Evolutionary conservation across 2,797 vertebrate genomes (phyloP).

Genomic region (Poecilia picta): DNA sequence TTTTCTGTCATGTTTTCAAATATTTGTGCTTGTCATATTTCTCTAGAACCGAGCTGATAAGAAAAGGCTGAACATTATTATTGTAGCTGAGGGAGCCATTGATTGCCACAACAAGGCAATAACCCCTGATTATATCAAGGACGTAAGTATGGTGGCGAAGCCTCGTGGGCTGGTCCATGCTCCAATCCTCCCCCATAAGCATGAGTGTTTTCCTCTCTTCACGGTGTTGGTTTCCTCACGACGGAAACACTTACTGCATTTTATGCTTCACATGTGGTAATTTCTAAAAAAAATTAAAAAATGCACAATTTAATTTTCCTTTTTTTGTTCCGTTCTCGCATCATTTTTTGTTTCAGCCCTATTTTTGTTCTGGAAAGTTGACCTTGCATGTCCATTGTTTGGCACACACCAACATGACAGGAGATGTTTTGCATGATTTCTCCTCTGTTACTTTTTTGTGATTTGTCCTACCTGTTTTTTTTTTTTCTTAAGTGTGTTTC

Average conservation of each 20-base stretch:
- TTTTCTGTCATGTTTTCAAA: slow-evolving; percentile 53
- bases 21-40: slow-evolving; percentile 30
- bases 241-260: not conserved
- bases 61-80: slow-evolving; percentile 98
- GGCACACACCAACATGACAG: slow-evolving; percentile 37
- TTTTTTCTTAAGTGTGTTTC: not conserved
- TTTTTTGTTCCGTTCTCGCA: not conserved
- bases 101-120: slow-evolving; percentile 89
- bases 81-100: slow-evolving; percentile 96
- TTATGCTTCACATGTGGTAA: not conserved
- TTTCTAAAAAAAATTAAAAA: not conserved
- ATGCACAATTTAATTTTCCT: not conserved
- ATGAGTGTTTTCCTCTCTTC: slow-evolving; percentile 10
- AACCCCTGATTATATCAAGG: slow-evolving; percentile 91
- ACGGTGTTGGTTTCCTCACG: slow-evolving; percentile 18
- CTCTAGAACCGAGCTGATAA: slow-evolving; percentile 92
- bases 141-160: slow-evolving; percentile 83
- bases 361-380: not conserved
- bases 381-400: slow-evolving; percentile 12
- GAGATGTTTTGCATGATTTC: slow-evolving; percentile 52
- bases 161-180: not conserved
- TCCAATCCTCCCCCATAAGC: slow-evolving; percentile 21
- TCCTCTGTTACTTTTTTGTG: slow-evolving; percentile 21
- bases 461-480: not conserved
- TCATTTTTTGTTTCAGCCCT: not conserved